Percentiles rank a stretch among this genome's conserved stretches.
These are phyloP conservation scores for Limnephilus rhombicus DNA, from an alignment of 2,888 invertebrate species.

Conservation along the genomic window DNA sequence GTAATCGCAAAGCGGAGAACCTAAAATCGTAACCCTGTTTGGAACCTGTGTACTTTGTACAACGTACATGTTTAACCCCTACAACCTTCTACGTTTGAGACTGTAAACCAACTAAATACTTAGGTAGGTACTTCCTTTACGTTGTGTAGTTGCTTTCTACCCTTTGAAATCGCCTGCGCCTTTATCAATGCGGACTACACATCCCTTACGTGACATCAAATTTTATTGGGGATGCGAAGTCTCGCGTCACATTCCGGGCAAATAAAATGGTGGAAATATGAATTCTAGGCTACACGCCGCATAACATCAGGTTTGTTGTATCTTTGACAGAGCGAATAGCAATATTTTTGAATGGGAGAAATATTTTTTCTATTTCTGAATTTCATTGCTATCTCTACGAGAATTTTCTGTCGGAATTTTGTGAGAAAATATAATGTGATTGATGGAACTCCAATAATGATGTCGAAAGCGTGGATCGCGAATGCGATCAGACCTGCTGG, in stretches of 20 bases:
- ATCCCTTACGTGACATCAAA: constrained; percentile 7
- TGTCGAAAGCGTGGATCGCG: not conserved
- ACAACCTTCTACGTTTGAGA: not conserved
- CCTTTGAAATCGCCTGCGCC: not conserved
- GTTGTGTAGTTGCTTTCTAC: not conserved
- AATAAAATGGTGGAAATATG: not conserved
- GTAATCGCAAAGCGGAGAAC: too few relatives aligned
- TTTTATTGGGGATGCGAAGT: not conserved
- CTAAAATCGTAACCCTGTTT: not conserved
- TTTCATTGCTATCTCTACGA: not conserved
- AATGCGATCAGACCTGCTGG: not conserved
- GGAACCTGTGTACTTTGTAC: not conserved
- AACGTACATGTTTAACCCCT: not conserved
- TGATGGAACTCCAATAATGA: not conserved
- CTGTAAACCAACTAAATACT: not conserved
- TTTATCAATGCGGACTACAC: not conserved
- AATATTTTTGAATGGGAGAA: not conserved
- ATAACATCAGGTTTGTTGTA: not conserved
- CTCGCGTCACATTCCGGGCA: not conserved
- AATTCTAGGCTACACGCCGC: not conserved
- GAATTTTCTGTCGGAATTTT: not conserved
- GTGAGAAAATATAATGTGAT: not conserved
- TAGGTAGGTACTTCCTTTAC: not conserved
- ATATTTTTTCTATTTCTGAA: constrained; percentile 4
- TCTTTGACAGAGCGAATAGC: constrained; percentile 1